Percentiles rank a stretch among this genome's conserved stretches.
Evolutionary conservation across 1,140 invertebrate genomes (phyloP).

Genomic region (Rhagoletis zephyria): DNA sequence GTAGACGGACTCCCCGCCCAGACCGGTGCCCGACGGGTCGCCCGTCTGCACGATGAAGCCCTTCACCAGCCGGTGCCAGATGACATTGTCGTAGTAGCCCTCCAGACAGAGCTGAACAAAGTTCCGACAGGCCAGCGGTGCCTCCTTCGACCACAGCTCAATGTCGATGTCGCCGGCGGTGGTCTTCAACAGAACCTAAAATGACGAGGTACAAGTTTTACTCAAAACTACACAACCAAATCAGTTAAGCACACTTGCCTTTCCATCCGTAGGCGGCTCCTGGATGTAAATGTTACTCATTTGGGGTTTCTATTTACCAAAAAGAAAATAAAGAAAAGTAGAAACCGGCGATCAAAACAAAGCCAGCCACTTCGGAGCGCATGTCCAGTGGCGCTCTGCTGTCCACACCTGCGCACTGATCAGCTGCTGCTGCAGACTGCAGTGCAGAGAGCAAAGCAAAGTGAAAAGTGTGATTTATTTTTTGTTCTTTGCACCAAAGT

Average conservation of each 20-base stretch:
- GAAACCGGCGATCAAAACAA: too few species aligned
- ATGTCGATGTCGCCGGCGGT: slow-evolving; percentile 97
- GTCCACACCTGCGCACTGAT: too few species aligned
- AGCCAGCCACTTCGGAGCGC: too few species aligned
- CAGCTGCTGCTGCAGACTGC: too few species aligned
- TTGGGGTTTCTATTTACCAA: too few species aligned
- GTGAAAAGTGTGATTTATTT: too few species aligned
- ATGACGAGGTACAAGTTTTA: slow-evolving; percentile 57
- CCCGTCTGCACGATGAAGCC: slow-evolving; percentile 78
- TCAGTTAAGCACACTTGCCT: slow-evolving; percentile 77
- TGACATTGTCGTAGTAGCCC: slow-evolving; percentile 94
- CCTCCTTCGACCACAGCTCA: slow-evolving; percentile 97
- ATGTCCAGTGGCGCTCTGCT: too few species aligned
- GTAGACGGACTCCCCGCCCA: slow-evolving; percentile 95
- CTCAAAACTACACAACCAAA: slow-evolving; percentile 7
- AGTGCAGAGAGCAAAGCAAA: too few species aligned
- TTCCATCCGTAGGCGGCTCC: slow-evolving; percentile 94
- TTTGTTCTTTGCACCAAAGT: too few species aligned
- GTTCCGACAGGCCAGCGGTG: slow-evolving; percentile 95
- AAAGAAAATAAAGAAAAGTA: too few species aligned
- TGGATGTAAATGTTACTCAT: slow-evolving; percentile 98
- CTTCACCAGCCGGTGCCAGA: slow-evolving; percentile 91
- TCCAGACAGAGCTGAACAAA: slow-evolving; percentile 98
- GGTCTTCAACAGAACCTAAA: slow-evolving; percentile 91
- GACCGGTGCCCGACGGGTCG: slow-evolving; percentile 95